phyloP scores from a whole-genome alignment of 2,888 invertebrate genomes.

The Noctua fimbriata region DNA sequence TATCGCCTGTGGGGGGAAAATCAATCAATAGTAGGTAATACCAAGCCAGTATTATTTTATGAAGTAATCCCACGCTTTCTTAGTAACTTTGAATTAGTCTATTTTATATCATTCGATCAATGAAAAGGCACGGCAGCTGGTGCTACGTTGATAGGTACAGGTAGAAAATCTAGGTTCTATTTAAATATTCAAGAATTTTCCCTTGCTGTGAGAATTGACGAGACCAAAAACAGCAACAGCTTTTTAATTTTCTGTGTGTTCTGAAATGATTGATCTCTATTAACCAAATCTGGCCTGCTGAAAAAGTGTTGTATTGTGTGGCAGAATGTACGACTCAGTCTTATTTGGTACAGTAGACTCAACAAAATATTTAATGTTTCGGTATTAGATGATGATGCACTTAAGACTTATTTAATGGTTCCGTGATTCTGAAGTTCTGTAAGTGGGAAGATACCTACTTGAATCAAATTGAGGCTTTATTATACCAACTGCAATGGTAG shows the following conservation, averaged over 20 bases:
- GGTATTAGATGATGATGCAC: background rate
- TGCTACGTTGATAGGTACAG: background rate
- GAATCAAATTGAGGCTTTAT: background rate
- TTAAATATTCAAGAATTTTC: background rate
- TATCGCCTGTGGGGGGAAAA: slow-evolving; percentile 8
- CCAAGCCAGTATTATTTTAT: background rate
- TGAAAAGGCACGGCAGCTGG: background rate
- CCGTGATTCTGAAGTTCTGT: background rate
- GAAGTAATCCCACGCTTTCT: too few species aligned
- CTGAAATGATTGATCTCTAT: background rate
- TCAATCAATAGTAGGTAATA: background rate
- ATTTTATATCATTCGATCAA: background rate
- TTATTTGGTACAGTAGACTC: background rate
- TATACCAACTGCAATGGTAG: background rate
- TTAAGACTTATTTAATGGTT: background rate
- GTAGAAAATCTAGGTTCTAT: background rate
- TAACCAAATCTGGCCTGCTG: background rate
- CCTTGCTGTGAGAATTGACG: background rate
- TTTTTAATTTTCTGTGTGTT: background rate
- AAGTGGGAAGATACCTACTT: background rate
- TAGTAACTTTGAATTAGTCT: background rate
- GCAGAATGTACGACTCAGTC: background rate
- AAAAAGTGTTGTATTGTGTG: background rate
- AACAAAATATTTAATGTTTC: background rate
- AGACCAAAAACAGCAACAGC: background rate